Base-by-base conservation (phyloP, 2,113 vertebrate genomes). In the Psephotus haematonotus region DNA sequence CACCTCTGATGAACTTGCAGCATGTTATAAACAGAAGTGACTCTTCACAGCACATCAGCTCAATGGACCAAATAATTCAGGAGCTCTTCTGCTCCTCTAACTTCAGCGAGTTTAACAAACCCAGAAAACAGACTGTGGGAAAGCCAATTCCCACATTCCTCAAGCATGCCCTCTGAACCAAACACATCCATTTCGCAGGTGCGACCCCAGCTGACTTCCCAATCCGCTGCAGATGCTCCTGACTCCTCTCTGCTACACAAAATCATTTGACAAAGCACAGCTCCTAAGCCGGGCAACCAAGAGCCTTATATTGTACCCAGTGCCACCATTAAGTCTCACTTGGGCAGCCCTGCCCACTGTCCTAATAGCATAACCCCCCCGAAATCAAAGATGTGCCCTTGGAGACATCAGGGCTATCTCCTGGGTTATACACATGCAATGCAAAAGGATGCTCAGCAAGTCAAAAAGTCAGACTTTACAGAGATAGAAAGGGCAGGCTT, bases 41-140 rank as follows among this genome's bases (percentile, higher is more conserved):
- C 25, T 68, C 79, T 88, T 75, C 69, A 49, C 52, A 81, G 93
- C 33, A 47, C 76, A 50, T 86, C 80, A 94, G 88, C 43, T 83
- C 80, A 78, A 68, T 55, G 80, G 62, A 64, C 29, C 86, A 86
- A 71, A 33, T 75, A 70, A 81, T 81, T 70, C 86, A 41, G 52
- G 6, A 82, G 52, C 64, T 93, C 86, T 88, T 71, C 80, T 70
- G 75, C 86, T 88, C 55, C 72, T 88, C 86, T 27, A 46, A 59
- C 79, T 85, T 25, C 50, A 81, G 63, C 79, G 49, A 10, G 14
- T 60, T 92, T 71, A 90, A 83, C 53, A 70, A 63, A 88, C 52
- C 41, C 88, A 74, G 55, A 15, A 84, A 46, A 33, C 23, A 35
- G 15, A 31, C 17, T 3, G 16, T 0, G 0, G 71, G 29, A 53